phyloP scores from a whole-genome alignment of 2,113 vertebrate species.

The Mormyrus iriodes region DNA sequence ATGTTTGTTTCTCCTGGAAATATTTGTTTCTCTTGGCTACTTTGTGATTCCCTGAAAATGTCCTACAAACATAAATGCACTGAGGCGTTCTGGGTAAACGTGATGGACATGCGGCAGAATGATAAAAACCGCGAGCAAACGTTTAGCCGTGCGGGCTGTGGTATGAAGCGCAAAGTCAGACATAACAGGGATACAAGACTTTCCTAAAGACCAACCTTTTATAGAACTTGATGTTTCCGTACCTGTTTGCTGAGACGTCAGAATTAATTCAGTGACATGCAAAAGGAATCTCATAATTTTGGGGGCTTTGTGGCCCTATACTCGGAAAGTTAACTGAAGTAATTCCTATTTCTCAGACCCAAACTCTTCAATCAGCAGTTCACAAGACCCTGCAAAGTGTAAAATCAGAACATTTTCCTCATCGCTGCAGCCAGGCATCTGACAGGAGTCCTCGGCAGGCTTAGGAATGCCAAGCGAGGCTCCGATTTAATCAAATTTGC shows the following conservation, averaged over 20 bases:
- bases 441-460: slow-evolving; percentile 3
- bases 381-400: slow-evolving; percentile 32
- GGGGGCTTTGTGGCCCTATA: neutral
- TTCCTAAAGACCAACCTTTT: slow-evolving; percentile 12
- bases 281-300: slow-evolving; percentile 27
- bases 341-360: slow-evolving; percentile 28
- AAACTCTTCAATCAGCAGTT: slow-evolving; percentile 37
- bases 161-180: neutral
- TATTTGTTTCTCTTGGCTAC: neutral
- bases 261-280: slow-evolving; percentile 22
- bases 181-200: neutral
- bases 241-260: slow-evolving; percentile 26
- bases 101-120: neutral
- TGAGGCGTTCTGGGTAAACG: neutral
- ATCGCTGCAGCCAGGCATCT: neutral
- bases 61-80: neutral
- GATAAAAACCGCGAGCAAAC: neutral
- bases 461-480: neutral
- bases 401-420: slow-evolving; percentile 32
- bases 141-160: neutral
- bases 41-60: neutral
- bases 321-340: slow-evolving; percentile 28
- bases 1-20: neutral
- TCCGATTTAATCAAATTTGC: slow-evolving; percentile 20
- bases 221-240: neutral